Conservation (phyloP, 2,888 invertebrate genomes). For the Hyalella azteca region DNA sequence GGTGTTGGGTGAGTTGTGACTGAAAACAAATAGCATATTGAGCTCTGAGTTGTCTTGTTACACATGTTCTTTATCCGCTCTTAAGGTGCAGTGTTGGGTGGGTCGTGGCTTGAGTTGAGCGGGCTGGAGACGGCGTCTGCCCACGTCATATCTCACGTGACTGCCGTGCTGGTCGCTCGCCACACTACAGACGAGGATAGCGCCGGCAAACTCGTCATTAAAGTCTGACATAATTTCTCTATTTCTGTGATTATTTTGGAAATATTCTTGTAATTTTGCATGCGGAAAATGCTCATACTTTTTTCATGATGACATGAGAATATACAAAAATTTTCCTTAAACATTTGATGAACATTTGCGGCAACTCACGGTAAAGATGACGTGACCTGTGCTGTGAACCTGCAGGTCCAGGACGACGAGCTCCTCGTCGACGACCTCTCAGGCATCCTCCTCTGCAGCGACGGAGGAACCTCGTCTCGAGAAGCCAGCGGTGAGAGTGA, state of each 20-base stretch:
- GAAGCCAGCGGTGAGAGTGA: background rate
- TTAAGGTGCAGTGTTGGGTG: background rate
- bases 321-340: no score
- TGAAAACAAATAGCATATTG: no score
- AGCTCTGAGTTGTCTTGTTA: no score
- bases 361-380: no score
- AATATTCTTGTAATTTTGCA: no score
- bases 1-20: no score
- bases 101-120: background rate
- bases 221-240: background rate
- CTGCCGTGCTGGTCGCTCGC: background rate
- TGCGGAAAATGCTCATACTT: no score
- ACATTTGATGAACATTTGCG: no score
- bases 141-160: background rate
- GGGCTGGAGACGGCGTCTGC: background rate
- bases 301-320: no score
- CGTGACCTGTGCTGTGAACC: background rate
- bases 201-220: background rate
- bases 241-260: background rate
- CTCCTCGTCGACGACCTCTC: background rate
- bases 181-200: conserved; percentile 4
- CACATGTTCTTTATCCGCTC: no score
- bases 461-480: background rate
- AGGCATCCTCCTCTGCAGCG: background rate
- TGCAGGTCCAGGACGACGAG: background rate